Evolutionary conservation across 2,113 vertebrate species (phyloP).

Genomic region (Camelus bactrianus): DNA sequence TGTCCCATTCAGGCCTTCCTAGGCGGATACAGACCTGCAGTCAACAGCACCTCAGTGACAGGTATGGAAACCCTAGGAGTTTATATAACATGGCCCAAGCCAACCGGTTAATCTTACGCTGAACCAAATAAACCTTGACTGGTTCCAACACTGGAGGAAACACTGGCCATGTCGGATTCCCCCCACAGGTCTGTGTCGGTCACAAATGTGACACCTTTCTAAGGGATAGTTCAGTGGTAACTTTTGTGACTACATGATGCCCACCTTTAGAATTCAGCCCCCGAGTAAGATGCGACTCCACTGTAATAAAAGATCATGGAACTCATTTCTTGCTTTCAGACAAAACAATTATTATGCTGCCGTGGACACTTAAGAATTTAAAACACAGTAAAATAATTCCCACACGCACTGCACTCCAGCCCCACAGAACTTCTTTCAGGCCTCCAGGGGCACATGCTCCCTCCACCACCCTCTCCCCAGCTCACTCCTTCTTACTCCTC

Average conservation of each 20-base stretch:
- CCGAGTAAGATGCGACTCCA: neutral
- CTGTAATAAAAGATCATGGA: neutral
- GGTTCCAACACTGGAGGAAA: neutral
- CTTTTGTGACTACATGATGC: neutral
- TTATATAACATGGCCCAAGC: neutral
- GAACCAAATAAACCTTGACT: neutral
- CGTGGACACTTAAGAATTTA: neutral
- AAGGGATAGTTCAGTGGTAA: neutral
- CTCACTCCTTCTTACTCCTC: neutral
- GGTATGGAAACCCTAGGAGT: neutral
- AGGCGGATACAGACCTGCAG: neutral
- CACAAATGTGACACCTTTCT: neutral
- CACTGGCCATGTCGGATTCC: neutral
- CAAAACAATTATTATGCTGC: neutral
- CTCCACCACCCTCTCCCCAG: neutral
- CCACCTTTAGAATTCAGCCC: neutral
- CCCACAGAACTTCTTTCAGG: neutral
- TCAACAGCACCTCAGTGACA: neutral
- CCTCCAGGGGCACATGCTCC: neutral
- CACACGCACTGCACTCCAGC: neutral
- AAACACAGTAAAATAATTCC: neutral
- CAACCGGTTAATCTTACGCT: neutral
- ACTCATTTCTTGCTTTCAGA: conserved; percentile 5
- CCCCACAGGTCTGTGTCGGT: neutral
- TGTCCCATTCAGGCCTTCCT: neutral